Conservation (phyloP, 1,140 invertebrate genomes). For the Xylocopa sonorina region DNA sequence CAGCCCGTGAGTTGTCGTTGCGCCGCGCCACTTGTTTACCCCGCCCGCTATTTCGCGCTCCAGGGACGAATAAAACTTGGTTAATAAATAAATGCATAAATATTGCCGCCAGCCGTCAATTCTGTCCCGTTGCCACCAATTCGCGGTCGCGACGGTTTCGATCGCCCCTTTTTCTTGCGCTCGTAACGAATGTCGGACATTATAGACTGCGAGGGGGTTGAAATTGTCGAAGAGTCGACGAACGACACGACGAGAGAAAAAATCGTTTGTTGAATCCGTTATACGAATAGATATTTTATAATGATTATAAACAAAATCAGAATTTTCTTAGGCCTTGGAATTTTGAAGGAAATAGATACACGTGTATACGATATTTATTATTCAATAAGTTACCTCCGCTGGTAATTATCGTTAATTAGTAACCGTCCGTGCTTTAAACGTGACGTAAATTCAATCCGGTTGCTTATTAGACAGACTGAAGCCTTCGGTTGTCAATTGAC, state of each 20-base stretch:
- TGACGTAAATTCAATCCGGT: no score
- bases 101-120: constrained; percentile 43
- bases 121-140: constrained; percentile 30
- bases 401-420: no score
- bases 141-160: background rate
- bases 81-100: constrained; percentile 69
- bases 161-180: background rate
- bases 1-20: constrained; percentile 61
- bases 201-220: background rate
- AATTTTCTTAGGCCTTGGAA: no score
- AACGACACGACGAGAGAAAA: background rate
- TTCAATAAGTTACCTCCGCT: no score
- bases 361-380: no score
- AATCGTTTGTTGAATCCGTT: no score
- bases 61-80: constrained; percentile 63
- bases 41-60: constrained; percentile 54
- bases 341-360: no score
- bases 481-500: background rate
- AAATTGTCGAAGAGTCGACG: no score
- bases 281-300: no score
- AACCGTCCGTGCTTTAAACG: no score
- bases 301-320: no score
- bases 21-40: constrained; percentile 56
- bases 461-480: background rate
- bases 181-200: background rate